These are phyloP conservation scores for Lerista edwardsae DNA, from an alignment of 2,797 vertebrate genomes.

Conservation along the genomic window DNA sequence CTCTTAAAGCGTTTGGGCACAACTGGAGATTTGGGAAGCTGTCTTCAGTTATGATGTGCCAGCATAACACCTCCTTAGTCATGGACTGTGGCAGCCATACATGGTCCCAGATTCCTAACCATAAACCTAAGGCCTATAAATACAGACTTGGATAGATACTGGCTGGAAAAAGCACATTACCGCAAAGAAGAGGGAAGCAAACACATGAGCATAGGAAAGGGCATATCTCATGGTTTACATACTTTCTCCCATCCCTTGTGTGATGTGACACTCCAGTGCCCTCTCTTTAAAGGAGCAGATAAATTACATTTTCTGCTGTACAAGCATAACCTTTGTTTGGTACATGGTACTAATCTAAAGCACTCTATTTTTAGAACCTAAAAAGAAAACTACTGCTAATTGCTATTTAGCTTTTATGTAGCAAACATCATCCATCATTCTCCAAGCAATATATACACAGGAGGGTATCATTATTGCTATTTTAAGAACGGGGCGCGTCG, in stretches of 20 bases:
- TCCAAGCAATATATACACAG: constrained; percentile 27
- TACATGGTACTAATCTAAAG: constrained; percentile 5
- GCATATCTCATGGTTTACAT: neutral
- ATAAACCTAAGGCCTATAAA: neutral
- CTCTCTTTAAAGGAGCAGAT: neutral
- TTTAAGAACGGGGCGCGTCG: constrained; percentile 20
- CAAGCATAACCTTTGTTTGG: neutral
- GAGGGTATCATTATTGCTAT: constrained; percentile 12
- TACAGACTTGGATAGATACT: constrained; percentile 1
- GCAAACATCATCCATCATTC: constrained; percentile 23
- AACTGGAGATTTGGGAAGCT: neutral
- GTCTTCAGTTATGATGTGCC: neutral
- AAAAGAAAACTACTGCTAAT: constrained; percentile 30
- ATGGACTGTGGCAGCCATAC: neutral
- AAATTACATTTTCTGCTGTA: neutral
- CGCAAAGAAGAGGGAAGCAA: neutral
- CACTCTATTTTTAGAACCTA: constrained; percentile 32
- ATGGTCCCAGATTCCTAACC: neutral
- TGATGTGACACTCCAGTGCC: neutral
- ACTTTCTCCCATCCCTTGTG: neutral
- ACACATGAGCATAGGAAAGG: neutral
- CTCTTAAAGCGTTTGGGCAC: neutral
- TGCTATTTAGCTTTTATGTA: constrained; percentile 10
- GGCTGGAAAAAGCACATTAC: constrained; percentile 3
- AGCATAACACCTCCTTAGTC: constrained; percentile 20